A percentile compares a stretch with the other conserved stretches of the same genome.
Evolutionary conservation across 2,113 vertebrate species (phyloP).

Genomic region (Seriola rivoliana): DNA sequence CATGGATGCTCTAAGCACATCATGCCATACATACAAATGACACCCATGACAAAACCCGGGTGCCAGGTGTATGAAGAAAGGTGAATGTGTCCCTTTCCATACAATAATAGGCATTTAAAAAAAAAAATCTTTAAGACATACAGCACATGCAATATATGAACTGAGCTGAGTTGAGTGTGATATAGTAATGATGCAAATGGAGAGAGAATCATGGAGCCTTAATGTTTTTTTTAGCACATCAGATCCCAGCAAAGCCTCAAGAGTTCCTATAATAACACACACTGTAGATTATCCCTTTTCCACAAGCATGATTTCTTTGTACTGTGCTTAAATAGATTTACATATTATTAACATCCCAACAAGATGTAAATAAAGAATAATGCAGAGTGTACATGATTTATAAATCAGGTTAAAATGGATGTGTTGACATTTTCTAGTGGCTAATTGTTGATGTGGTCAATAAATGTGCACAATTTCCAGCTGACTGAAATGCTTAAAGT

Average conservation of each 20-base stretch:
- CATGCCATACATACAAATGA: neutral
- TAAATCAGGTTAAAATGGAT: too few relatives aligned
- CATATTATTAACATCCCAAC: neutral
- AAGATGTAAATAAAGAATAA: neutral
- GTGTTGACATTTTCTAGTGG: too few relatives aligned
- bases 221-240: neutral
- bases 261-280: neutral
- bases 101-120: neutral
- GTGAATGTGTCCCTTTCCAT: neutral
- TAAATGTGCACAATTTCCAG: too few relatives aligned
- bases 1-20: neutral
- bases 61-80: neutral
- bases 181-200: neutral
- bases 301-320: neutral
- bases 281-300: neutral
- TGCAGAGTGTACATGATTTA: too few relatives aligned
- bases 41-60: neutral
- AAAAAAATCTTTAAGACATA: neutral
- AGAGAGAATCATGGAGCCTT: neutral
- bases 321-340: neutral
- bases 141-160: neutral
- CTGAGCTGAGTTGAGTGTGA: neutral
- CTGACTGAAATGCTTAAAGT: too few relatives aligned
- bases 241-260: neutral
- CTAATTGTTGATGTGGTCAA: too few relatives aligned